phyloP scores from a whole-genome alignment of 2,797 vertebrate genomes.

The Pagetopsis macropterus region DNA sequence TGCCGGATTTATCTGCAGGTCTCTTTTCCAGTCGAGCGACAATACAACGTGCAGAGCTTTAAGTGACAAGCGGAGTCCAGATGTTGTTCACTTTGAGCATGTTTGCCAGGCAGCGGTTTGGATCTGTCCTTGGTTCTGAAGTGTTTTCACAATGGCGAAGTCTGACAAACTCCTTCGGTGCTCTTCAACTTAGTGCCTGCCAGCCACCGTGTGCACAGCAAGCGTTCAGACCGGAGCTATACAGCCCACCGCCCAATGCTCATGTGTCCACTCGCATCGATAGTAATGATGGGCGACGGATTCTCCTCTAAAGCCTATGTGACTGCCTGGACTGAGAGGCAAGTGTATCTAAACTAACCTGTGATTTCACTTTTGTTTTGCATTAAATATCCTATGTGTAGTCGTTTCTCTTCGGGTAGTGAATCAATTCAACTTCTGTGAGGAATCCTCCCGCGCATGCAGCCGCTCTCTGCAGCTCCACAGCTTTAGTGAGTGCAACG shows the following conservation, averaged over 20 bases:
- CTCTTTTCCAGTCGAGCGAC: conserved; percentile 32
- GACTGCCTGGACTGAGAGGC: background rate
- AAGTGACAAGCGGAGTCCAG: conserved; percentile 61
- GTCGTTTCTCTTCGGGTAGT: conserved; percentile 17
- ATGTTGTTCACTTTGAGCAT: conserved; percentile 67
- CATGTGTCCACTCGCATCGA: conserved; percentile 31
- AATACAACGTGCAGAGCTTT: conserved; percentile 28
- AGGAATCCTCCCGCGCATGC: conserved; percentile 23
- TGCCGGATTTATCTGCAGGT: conserved; percentile 21
- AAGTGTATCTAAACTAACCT: conserved; percentile 7
- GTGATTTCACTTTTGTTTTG: background rate
- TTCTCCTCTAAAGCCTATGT: conserved; percentile 11
- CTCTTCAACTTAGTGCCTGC: conserved; percentile 50
- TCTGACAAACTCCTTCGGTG: conserved; percentile 55
- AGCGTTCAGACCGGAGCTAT: background rate
- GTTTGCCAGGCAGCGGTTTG: conserved; percentile 55
- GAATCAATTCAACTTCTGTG: conserved; percentile 42
- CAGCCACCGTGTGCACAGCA: conserved; percentile 20
- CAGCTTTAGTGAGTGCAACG: conserved; percentile 49
- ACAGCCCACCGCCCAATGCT: conserved; percentile 20
- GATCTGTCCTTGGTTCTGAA: conserved; percentile 84
- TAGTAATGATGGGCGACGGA: conserved; percentile 10
- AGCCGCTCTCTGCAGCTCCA: conserved; percentile 38
- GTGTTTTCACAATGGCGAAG: conserved; percentile 44
- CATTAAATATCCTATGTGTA: background rate